A percentile compares a stretch with the other conserved stretches of the same genome.
Evolutionary conservation across 2,888 invertebrate genomes (phyloP).

Genomic region (Gisinianus flammeolus): DNA sequence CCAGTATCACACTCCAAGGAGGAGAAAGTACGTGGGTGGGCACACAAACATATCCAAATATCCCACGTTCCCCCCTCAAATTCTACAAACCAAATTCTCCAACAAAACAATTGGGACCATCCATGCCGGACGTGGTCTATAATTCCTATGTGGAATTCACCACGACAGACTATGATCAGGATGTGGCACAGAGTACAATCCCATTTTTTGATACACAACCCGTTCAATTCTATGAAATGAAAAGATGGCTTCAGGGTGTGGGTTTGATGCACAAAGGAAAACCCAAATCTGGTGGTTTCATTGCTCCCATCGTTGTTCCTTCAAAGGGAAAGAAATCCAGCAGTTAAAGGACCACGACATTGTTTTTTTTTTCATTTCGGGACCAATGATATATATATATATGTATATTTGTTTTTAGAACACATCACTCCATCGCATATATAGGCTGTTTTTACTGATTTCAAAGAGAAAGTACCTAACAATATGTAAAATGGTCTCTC

Average conservation of each 20-base stretch:
- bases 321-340: conserved; percentile 27
- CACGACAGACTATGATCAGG: conserved; percentile 32
- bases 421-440: too few relatives aligned
- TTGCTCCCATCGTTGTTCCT: conserved; percentile 36
- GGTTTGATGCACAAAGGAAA: conserved; percentile 42
- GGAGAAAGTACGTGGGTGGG: conserved; percentile 29
- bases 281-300: conserved; percentile 39
- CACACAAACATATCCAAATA: neutral
- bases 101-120: conserved; percentile 33
- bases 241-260: conserved; percentile 42
- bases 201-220: conserved; percentile 45
- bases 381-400: neutral
- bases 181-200: conserved; percentile 37
- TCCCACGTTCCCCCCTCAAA: neutral
- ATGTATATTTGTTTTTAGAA: neutral
- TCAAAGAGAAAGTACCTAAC: too few relatives aligned
- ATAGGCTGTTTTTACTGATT: too few relatives aligned
- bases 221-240: conserved; percentile 39
- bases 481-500: too few relatives aligned
- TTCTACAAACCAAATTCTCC: conserved; percentile 27
- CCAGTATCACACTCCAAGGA: neutral
- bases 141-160: conserved; percentile 41
- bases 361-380: too few relatives aligned
- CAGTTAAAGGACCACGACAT: neutral
- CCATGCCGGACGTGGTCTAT: conserved; percentile 40